Base-by-base conservation (phyloP, 1,140 invertebrate species). In the Polypedilum pembai region DNA sequence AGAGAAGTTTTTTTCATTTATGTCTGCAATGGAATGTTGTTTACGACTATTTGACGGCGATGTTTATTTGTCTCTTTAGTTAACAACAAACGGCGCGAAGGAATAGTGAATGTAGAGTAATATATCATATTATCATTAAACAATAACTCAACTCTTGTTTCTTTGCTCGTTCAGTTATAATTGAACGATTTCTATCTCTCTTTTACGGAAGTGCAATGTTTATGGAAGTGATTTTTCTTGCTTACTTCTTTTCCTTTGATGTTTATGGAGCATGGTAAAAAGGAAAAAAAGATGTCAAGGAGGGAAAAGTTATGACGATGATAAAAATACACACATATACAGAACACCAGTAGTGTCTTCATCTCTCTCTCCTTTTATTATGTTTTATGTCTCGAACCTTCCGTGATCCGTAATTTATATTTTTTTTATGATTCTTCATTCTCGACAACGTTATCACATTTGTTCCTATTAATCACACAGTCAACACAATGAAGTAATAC, bases 381-480 rank as follows among this genome's bases (percentile, higher is more conserved):
- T 56, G 4, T 56, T 33, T 33, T 33, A 33, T 33, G 24, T 33
- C 5, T 33, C 24, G 24, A 33, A 56, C 7, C 12, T 56, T 56
- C 24, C n/a, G 15, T 56, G 45, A 56, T 56, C 45, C 45, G 15
- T 12, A 56, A 33, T 33, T 33, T 33, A 33, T 33, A 33, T 33
- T 33, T 33, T 56, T 56, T 56, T 56, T 56, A 56, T 56, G 45
- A 56, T 56, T 33, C 24, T n/a, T 56, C 45, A 56, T 56, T 56
- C 45, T 56, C 45, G 45, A n/a, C n/a, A n/a, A 56, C 45, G 45
- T 56, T 56, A 56, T 56, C 45, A 56, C 45, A 56, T 56, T 56
- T 56, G 12, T n/a, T 56, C 45, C 4, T 56, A 56, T 56, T 56
- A 56, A 56, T 56, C 45, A 45, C 8, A 45, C 24, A 33, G 24